Conservation (phyloP, 2,797 vertebrate genomes). For the Centroberyx gerrardi region DNA sequence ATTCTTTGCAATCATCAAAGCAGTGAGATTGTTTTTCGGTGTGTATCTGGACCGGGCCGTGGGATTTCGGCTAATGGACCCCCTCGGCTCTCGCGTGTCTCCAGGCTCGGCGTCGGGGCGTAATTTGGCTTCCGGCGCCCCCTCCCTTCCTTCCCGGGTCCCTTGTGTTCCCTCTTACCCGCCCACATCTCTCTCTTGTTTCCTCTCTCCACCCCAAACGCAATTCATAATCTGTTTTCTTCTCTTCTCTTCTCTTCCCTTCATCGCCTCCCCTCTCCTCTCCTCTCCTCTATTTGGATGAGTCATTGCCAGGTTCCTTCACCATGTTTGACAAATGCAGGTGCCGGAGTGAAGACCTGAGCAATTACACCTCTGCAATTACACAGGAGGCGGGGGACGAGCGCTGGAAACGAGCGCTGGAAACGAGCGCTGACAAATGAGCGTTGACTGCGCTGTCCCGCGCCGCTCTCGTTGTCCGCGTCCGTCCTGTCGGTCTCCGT, state of each 20-base stretch:
- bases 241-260: not conserved
- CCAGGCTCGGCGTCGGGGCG: constrained; percentile 14
- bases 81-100: not conserved
- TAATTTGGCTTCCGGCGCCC: constrained; percentile 15
- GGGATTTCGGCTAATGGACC: constrained; percentile 16
- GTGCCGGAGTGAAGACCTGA: not conserved
- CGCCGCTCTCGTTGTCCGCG: not conserved
- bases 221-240: not conserved
- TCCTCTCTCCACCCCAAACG: not conserved
- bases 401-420: not conserved
- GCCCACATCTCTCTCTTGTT: constrained; percentile 6
- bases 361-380: not conserved
- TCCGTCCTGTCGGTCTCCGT: not conserved
- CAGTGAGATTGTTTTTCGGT: not conserved
- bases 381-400: too few relatives aligned
- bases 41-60: constrained; percentile 9
- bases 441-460: not conserved
- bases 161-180: constrained; percentile 3
- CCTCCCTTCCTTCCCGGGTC: constrained; percentile 7
- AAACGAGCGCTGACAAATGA: not conserved
- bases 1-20: too few relatives aligned
- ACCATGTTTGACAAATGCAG: too few relatives aligned
- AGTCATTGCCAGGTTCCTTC: constrained; percentile 10
- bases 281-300: not conserved
- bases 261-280: too few relatives aligned